Conservation (phyloP, 53 echinoderm and acorn worm genomes). For the Temnopleurus reevesii region DNA sequence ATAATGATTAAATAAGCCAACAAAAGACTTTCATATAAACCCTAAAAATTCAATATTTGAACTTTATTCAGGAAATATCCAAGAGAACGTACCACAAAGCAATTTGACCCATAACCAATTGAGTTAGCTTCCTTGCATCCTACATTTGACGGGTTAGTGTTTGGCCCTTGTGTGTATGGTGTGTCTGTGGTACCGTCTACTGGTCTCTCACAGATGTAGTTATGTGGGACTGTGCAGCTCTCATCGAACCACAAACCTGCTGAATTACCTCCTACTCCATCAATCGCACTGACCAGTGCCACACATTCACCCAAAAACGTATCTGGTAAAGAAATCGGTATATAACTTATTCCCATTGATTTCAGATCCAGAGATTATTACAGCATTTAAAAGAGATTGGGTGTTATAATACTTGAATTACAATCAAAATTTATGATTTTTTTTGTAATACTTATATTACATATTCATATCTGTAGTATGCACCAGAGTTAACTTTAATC, state of each 20-base stretch:
- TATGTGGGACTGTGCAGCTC: neutral
- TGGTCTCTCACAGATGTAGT: slow-evolving; percentile 50
- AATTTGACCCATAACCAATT: slow-evolving; percentile 43
- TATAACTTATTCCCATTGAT: too few species aligned
- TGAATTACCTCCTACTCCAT: neutral
- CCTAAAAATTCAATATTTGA: too few species aligned
- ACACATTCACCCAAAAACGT: slow-evolving; percentile 34
- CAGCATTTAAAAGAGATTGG: too few species aligned
- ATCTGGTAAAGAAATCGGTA: neutral
- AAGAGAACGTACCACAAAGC: neutral
- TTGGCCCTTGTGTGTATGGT: slow-evolving; percentile 31
- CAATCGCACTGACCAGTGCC: neutral
- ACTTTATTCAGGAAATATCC: too few species aligned
- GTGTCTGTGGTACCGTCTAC: slow-evolving; percentile 34
- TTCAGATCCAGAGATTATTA: too few species aligned
- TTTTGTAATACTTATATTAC: too few species aligned
- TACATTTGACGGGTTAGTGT: slow-evolving; percentile 6
- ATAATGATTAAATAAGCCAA: too few species aligned
- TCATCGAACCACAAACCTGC: slow-evolving; percentile 47
- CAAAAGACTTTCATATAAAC: too few species aligned
- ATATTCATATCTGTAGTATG: too few species aligned
- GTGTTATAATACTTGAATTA: too few species aligned
- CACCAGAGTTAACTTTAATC: too few species aligned
- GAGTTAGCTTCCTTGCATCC: neutral
- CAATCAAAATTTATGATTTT: too few species aligned